Evolutionary conservation across 2,888 invertebrate genomes (phyloP).

Genomic region (Nasonia oneida): DNA sequence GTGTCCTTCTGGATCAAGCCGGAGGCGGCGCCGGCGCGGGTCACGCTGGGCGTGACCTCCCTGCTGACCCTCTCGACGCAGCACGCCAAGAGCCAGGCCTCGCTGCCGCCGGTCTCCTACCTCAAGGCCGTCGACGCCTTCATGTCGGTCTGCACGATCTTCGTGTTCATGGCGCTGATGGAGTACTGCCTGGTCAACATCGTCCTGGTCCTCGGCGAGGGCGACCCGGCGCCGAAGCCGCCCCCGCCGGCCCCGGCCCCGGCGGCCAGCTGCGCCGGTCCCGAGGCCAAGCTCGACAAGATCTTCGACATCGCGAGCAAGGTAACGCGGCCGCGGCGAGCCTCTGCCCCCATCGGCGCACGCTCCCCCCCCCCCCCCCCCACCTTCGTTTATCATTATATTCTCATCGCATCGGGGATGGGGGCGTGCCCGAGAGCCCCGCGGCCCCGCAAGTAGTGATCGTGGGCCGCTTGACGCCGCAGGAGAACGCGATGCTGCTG

Average conservation of each 20-base stretch:
- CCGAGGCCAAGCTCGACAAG: constrained; percentile 79
- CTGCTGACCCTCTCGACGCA: constrained; percentile 93
- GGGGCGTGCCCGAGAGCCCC: neutral
- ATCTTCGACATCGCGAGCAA: constrained; percentile 81
- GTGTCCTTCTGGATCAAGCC: constrained; percentile 98
- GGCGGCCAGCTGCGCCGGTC: constrained; percentile 71
- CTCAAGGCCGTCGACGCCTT: constrained; percentile 95
- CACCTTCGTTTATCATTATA: neutral
- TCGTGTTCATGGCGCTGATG: constrained; percentile 96
- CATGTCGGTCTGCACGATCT: constrained; percentile 95
- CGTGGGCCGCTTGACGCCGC: constrained; percentile 67
- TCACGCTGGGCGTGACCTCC: constrained; percentile 95
- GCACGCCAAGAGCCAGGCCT: constrained; percentile 96
- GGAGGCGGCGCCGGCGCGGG: constrained; percentile 95
- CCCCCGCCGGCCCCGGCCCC: constrained; percentile 78
- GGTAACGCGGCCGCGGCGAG: constrained; percentile 67
- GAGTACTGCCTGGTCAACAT: constrained; percentile 95
- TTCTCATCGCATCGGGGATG: neutral
- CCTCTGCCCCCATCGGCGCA: neutral
- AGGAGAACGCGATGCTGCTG: constrained; percentile 78
- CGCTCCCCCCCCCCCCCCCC: neutral
- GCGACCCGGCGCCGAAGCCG: constrained; percentile 83
- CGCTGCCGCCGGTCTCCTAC: constrained; percentile 95
- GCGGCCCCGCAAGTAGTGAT: constrained; percentile 71
- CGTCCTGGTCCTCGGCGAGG: constrained; percentile 83